Conservation (phyloP, 2,797 vertebrate genomes). For the Podarcis siculus region DNA sequence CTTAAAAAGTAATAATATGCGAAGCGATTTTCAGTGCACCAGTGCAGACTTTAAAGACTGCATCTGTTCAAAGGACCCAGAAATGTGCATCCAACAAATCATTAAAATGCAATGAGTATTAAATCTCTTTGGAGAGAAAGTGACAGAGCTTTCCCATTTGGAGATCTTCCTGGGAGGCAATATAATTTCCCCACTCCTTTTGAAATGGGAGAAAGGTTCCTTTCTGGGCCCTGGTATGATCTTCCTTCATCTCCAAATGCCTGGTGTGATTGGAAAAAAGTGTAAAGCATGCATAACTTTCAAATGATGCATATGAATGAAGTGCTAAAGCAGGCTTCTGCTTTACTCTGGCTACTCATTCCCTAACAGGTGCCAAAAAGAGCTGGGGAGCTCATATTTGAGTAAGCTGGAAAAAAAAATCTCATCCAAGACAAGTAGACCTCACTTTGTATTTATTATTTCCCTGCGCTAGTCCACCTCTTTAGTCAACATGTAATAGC, state of each 20-base stretch:
- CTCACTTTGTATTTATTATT: slow-evolving; percentile 73
- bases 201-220: slow-evolving; percentile 53
- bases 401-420: slow-evolving; percentile 76
- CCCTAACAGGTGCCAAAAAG: slow-evolving; percentile 68
- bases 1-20: neutral
- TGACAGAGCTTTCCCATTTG: slow-evolving; percentile 2
- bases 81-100: neutral
- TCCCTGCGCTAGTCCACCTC: slow-evolving; percentile 59
- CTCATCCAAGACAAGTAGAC: slow-evolving; percentile 69
- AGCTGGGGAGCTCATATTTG: slow-evolving; percentile 63
- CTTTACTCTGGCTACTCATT: slow-evolving; percentile 74
- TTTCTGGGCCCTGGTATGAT: slow-evolving; percentile 61
- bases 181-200: neutral
- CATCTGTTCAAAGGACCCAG: neutral
- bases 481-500: slow-evolving; percentile 69
- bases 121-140: neutral
- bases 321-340: slow-evolving; percentile 75
- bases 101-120: neutral
- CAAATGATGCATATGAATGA: slow-evolving; percentile 75
- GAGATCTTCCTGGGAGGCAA: neutral
- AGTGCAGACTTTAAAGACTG: neutral
- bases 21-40: neutral
- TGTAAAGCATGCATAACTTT: slow-evolving; percentile 71
- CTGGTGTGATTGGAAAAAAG: slow-evolving; percentile 72
- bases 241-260: slow-evolving; percentile 39